Conservation (phyloP, 2,113 vertebrate species). For the human region DNA sequence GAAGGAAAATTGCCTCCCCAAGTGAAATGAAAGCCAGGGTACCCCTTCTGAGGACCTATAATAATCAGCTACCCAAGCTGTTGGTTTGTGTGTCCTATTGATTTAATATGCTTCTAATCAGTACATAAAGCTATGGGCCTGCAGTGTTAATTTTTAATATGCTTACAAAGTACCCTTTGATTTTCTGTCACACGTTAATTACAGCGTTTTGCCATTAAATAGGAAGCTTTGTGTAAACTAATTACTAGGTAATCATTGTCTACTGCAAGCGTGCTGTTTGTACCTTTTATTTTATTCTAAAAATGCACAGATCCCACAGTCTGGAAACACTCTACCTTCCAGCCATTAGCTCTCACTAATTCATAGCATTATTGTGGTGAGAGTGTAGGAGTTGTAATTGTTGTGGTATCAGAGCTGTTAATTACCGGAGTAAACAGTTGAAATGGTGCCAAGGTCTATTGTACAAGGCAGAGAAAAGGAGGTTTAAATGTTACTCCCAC, state of each 20-base stretch:
- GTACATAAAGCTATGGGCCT: conserved; percentile 93
- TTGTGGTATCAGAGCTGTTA: conserved; percentile 98
- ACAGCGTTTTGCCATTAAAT: conserved; percentile 98
- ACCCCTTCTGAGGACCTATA: conserved; percentile 68
- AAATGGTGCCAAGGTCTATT: conserved; percentile 99
- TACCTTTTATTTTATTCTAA: conserved; percentile 95
- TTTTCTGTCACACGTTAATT: conserved; percentile 99
- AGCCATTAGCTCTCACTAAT: conserved; percentile 98
- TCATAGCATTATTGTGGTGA: conserved; percentile 93
- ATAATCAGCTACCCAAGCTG: conserved; percentile 87
- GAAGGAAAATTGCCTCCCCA: conserved; percentile 65
- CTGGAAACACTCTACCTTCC: conserved; percentile 92
- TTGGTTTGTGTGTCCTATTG: conserved; percentile 92
- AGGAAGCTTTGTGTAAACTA: conserved; percentile 99
- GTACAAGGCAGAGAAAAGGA: conserved; percentile 94
- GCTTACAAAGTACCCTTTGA: conserved; percentile 99
- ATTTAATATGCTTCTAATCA: conserved; percentile 94
- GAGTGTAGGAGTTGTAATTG: conserved; percentile 95
- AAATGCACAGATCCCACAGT: conserved; percentile 92
- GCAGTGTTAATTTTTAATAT: conserved; percentile 96
- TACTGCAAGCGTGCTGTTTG: conserved; percentile 93
- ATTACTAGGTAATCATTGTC: conserved; percentile 99
- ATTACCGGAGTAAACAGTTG: conserved; percentile 99
- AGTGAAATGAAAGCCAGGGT: conserved; percentile 69
- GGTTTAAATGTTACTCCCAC: conserved; percentile 98